phyloP scores from a whole-genome alignment of 2,888 invertebrate species.

The Acanthacorydalis orientalis region DNA sequence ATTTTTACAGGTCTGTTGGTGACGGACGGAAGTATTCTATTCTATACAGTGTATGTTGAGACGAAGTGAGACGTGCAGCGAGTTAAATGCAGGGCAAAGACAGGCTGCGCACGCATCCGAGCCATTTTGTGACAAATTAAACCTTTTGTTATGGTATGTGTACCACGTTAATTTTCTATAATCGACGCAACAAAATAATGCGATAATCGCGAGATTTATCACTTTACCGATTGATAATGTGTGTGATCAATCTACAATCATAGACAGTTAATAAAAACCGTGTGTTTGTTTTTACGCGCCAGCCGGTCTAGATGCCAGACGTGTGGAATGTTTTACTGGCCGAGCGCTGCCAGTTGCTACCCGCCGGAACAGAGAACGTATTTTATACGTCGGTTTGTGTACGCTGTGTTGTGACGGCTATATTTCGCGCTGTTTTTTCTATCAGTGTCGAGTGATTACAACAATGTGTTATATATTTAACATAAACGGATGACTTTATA shows the following conservation, averaged over 20 bases:
- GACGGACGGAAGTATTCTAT: not conserved
- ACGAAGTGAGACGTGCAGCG: conserved; percentile 1
- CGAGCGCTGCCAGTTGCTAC: conserved; percentile 10
- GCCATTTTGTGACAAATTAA: conserved; percentile 30
- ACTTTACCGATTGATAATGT: too few relatives aligned
- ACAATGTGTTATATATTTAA: not conserved
- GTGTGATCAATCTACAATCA: not conserved
- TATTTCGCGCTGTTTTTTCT: not conserved
- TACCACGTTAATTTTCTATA: conserved; percentile 9
- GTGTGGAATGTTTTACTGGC: conserved; percentile 14
- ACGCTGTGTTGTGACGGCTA: not conserved
- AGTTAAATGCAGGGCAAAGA: not conserved
- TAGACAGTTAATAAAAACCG: not conserved
- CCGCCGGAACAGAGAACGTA: conserved; percentile 16
- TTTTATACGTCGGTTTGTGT: conserved; percentile 19
- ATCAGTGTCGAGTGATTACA: not conserved
- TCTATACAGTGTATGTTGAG: conserved; percentile 6
- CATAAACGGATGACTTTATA: conserved; percentile 1
- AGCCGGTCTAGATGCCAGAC: not conserved
- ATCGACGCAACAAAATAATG: too few relatives aligned
- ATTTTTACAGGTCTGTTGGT: not conserved
- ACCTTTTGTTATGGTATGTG: conserved; percentile 30
- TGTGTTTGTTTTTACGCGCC: conserved; percentile 1
- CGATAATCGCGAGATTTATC: too few relatives aligned
- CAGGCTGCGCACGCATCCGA: conserved; percentile 20